Conservation (phyloP, 2,888 invertebrate genomes). For the Hecatera dysodea region DNA sequence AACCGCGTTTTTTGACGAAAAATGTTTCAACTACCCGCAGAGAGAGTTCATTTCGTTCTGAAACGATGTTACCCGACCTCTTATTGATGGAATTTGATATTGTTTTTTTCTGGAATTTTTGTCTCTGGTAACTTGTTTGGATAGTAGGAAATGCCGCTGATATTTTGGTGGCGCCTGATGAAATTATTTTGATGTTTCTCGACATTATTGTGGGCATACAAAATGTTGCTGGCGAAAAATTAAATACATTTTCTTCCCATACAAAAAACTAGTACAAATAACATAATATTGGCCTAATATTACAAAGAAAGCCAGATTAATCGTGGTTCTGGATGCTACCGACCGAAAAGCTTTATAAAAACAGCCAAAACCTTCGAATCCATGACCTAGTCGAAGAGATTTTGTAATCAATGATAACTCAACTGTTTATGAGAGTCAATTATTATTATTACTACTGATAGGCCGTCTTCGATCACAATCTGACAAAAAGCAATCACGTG, state of each 20-base stretch:
- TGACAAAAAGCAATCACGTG: too few species aligned
- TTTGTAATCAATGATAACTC: too few species aligned
- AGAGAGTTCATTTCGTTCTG: constrained; percentile 61
- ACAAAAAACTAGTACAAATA: background rate
- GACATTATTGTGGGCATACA: constrained; percentile 7
- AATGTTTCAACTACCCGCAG: constrained; percentile 52
- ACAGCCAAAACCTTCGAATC: too few species aligned
- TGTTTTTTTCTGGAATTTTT: constrained; percentile 53
- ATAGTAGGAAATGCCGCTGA: constrained; percentile 42
- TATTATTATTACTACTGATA: too few species aligned
- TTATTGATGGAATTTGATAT: constrained; percentile 65
- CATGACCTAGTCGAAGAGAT: too few species aligned
- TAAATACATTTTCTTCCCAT: background rate
- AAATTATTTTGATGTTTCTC: constrained; percentile 33
- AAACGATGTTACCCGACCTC: constrained; percentile 57
- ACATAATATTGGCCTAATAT: background rate
- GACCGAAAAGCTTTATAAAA: too few species aligned
- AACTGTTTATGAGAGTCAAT: too few species aligned
- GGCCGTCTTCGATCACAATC: too few species aligned
- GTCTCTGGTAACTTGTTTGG: constrained; percentile 38
- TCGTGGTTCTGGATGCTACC: too few species aligned
- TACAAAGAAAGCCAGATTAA: background rate
- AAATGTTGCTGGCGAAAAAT: background rate
- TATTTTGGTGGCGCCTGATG: constrained; percentile 42
- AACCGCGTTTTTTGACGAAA: constrained; percentile 50